Evolutionary conservation across 2,113 vertebrate genomes (phyloP).

Genomic region (Ctenomys sociabilis): DNA sequence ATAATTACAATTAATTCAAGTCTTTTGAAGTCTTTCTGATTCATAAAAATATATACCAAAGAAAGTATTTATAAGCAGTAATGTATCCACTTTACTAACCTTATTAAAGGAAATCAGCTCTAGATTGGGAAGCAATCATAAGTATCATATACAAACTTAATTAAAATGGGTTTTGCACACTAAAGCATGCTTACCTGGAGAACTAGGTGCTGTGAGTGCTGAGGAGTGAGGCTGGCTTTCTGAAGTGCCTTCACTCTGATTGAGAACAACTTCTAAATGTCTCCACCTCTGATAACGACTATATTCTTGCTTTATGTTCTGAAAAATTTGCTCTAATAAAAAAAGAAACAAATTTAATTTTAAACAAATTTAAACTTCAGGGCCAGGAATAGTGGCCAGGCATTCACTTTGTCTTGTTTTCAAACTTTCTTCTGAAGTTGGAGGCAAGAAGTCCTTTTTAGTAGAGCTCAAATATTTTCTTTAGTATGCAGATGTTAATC

Average conservation of each 20-base stretch:
- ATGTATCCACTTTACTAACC: neutral
- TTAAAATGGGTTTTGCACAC: constrained; percentile 8
- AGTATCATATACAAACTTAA: constrained; percentile 5
- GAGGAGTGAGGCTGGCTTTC: constrained; percentile 89
- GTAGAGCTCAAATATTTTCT: neutral
- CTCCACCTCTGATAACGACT: constrained; percentile 93
- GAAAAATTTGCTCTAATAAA: constrained; percentile 93
- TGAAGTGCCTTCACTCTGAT: constrained; percentile 90
- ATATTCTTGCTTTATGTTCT: constrained; percentile 96
- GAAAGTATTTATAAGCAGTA: neutral
- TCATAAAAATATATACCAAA: neutral
- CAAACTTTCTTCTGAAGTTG: constrained; percentile 26
- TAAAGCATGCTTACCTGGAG: constrained; percentile 87
- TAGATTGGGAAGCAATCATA: neutral
- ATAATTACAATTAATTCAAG: neutral
- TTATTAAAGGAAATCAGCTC: constrained; percentile 49
- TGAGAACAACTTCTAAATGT: constrained; percentile 94
- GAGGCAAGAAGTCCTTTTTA: neutral
- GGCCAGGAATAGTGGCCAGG: too few relatives aligned
- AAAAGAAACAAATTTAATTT: constrained; percentile 60
- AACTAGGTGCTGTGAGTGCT: constrained; percentile 89
- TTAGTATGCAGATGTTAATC: neutral
- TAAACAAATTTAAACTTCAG: too few relatives aligned
- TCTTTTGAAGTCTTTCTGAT: neutral
- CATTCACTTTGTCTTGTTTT: constrained; percentile 56